Conservation (phyloP, 1,140 invertebrate genomes). For the Diploscapter pachys region DNA sequence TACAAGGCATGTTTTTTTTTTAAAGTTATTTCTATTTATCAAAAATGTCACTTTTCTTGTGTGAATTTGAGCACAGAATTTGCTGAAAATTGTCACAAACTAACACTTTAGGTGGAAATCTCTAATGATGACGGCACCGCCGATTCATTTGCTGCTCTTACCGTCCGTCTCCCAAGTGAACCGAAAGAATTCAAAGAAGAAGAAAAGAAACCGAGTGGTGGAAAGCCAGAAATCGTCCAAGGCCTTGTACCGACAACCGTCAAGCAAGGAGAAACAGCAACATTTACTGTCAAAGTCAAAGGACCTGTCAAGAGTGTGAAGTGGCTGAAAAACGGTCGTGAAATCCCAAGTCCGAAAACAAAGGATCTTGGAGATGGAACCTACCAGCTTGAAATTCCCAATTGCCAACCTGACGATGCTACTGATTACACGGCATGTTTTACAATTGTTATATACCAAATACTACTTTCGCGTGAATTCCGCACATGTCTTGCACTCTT, state of each 20-base stretch:
- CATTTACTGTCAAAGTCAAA: constrained; percentile 80
- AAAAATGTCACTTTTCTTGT: too few relatives aligned
- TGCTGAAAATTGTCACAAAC: too few relatives aligned
- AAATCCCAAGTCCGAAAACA: constrained; percentile 21
- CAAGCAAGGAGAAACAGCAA: constrained; percentile 79
- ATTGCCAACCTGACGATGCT: constrained; percentile 31
- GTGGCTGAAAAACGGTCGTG: constrained; percentile 38
- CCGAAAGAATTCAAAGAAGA: too few relatives aligned
- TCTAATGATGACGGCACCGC: too few relatives aligned
- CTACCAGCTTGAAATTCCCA: constrained; percentile 34
- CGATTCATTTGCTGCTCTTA: too few relatives aligned
- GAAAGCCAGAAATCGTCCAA: constrained; percentile 33
- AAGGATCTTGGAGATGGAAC: constrained; percentile 42
- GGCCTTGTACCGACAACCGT: constrained; percentile 61
- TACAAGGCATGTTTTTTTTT: constrained; percentile 54
- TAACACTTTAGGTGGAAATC: too few relatives aligned
- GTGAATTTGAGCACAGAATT: too few relatives aligned
- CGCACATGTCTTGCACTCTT: constrained; percentile 14
- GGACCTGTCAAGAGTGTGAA: constrained; percentile 60
- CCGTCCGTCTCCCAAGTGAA: too few relatives aligned
- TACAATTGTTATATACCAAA: constrained; percentile 7
- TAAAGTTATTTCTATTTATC: constrained; percentile 26
- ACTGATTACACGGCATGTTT: constrained; percentile 50
- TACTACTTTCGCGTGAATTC: constrained; percentile 14
- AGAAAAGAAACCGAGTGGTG: background rate